These are phyloP conservation scores for Leptinotarsa texana DNA, from an alignment of 1,140 invertebrate species.

Conservation along the genomic window DNA sequence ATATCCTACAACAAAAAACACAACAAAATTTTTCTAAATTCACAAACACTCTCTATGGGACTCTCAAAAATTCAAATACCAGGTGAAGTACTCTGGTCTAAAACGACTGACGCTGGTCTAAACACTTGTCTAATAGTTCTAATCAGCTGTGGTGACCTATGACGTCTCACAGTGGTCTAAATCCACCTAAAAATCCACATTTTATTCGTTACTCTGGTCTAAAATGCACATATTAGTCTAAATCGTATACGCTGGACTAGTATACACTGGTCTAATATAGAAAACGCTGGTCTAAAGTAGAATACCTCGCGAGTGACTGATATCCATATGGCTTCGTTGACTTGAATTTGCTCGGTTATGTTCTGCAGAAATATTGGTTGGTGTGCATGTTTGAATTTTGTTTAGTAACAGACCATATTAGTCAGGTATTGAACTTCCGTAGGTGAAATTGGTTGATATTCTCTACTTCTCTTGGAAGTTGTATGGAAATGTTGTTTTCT, in stretches of 20 bases:
- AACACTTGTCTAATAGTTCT: neutral
- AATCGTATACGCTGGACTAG: neutral
- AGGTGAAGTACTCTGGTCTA: too few species aligned
- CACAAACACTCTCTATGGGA: too few species aligned
- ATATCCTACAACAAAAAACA: too few species aligned
- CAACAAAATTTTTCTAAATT: too few species aligned
- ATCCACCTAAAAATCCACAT: neutral
- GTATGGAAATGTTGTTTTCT: too few species aligned
- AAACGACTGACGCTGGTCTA: neutral
- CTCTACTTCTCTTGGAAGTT: too few species aligned
- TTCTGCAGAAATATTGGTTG: slow-evolving; percentile 67
- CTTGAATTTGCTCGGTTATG: slow-evolving; percentile 90
- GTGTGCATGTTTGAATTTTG: too few species aligned
- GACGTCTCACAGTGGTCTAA: neutral
- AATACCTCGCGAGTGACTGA: slow-evolving; percentile 87
- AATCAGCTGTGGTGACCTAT: slow-evolving; percentile 1
- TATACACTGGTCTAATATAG: slow-evolving; percentile 9
- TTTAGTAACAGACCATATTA: too few species aligned
- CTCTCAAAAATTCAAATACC: too few species aligned
- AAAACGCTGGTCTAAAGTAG: slow-evolving; percentile 24
- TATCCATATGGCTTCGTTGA: slow-evolving; percentile 92
- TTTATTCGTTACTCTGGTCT: neutral
- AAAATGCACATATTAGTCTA: neutral
- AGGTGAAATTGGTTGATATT: too few species aligned
- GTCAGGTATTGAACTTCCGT: too few species aligned